phyloP scores from a whole-genome alignment of 2,888 invertebrate genomes.

The Spodoptera exigua region DNA sequence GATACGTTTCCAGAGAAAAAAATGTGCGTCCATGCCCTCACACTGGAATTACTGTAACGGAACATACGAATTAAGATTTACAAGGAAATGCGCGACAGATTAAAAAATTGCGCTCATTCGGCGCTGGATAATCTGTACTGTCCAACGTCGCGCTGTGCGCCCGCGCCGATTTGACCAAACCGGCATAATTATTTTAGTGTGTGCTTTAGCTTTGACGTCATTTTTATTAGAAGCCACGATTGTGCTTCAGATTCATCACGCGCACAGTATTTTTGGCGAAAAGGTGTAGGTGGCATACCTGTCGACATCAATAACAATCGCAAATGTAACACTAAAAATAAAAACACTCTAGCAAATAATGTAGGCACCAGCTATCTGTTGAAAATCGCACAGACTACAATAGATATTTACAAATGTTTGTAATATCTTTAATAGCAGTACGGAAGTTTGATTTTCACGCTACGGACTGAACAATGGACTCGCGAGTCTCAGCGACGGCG shows the following conservation, averaged over 20 bases:
- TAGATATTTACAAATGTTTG: conserved; percentile 71
- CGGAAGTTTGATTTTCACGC: conserved; percentile 81
- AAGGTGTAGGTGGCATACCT: conserved; percentile 56
- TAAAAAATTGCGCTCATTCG: conserved; percentile 67
- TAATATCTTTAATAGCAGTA: conserved; percentile 72
- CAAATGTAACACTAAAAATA: conserved; percentile 53
- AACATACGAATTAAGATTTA: conserved; percentile 81
- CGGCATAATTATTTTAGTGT: conserved; percentile 44
- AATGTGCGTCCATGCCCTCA: conserved; percentile 76
- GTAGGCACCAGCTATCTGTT: conserved; percentile 47
- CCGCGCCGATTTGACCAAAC: conserved; percentile 54
- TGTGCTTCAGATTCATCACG: conserved; percentile 49
- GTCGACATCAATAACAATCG: conserved; percentile 57
- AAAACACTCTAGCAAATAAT: conserved; percentile 49
- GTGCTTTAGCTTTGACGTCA: conserved; percentile 49
- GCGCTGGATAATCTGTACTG: conserved; percentile 62
- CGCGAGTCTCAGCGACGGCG: conserved; percentile 64
- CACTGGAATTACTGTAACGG: conserved; percentile 83
- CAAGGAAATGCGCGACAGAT: conserved; percentile 75
- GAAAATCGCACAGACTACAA: conserved; percentile 66
- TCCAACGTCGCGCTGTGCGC: conserved; percentile 33
- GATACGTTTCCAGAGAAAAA: conserved; percentile 84
- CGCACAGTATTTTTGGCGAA: conserved; percentile 43
- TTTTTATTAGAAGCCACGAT: conserved; percentile 46
- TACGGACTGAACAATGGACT: conserved; percentile 72